Evolutionary conservation across 2,888 invertebrate species (phyloP).

Genomic region (Melikaiella ostensackeni): DNA sequence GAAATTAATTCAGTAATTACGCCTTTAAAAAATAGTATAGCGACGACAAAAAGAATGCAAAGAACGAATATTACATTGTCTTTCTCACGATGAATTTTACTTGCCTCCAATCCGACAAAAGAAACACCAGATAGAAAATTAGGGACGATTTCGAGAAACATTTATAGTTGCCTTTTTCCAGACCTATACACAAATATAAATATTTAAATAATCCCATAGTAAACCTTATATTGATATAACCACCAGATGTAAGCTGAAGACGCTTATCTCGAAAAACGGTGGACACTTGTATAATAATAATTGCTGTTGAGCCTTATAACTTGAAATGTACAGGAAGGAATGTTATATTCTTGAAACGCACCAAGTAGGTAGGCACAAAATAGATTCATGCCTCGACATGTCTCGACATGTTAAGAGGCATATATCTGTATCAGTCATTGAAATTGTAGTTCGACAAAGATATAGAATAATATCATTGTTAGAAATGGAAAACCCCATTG

Average conservation of each 20-base stretch:
- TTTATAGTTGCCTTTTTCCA: background rate
- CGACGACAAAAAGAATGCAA: background rate
- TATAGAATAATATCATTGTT: background rate
- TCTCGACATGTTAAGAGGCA: background rate
- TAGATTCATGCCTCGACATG: conserved; percentile 9
- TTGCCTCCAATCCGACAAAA: background rate
- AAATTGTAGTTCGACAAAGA: background rate
- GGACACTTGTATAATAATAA: background rate
- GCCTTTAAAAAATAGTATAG: background rate
- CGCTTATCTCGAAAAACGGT: background rate
- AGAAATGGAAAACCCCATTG: background rate
- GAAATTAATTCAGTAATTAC: background rate
- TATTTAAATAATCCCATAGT: background rate
- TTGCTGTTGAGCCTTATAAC: conserved; percentile 22
- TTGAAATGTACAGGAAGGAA: background rate
- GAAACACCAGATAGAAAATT: background rate
- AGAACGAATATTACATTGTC: background rate
- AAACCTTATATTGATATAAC: background rate
- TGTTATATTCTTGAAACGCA: conserved; percentile 33
- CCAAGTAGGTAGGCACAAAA: conserved; percentile 28
- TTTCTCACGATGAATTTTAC: background rate
- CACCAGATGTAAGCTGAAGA: background rate
- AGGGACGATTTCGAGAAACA: background rate
- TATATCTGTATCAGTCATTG: background rate
- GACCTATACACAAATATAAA: background rate